Evolutionary conservation across 1,140 invertebrate species (phyloP).

Genomic region (Eurosta solidaginis): DNA sequence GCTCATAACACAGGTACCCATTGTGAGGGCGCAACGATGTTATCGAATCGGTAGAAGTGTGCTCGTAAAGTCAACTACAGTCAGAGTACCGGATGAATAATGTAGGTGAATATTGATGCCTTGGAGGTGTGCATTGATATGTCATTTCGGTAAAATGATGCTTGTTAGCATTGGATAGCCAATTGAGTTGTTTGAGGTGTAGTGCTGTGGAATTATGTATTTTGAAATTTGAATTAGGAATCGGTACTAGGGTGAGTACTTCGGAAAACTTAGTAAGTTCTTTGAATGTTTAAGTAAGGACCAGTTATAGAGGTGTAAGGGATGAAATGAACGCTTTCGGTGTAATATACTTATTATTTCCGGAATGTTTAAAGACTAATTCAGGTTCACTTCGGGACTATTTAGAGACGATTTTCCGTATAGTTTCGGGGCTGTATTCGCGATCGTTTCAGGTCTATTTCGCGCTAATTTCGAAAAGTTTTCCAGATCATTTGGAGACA

Average conservation of each 20-base stretch:
- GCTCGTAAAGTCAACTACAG: not conserved
- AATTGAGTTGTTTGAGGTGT: not conserved
- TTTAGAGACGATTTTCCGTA: too few relatives aligned
- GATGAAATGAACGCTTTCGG: too few relatives aligned
- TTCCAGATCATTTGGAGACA: too few relatives aligned
- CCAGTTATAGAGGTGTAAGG: too few relatives aligned
- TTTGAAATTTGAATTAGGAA: not conserved
- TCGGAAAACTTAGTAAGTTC: not conserved
- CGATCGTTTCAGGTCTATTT: too few relatives aligned
- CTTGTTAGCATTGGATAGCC: not conserved
- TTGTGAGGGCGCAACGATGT: not conserved
- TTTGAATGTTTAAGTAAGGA: not conserved
- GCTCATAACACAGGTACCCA: too few relatives aligned
- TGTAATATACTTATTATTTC: too few relatives aligned
- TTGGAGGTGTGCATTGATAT: slow-evolving; percentile 35
- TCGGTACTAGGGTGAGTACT: not conserved
- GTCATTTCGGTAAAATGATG: slow-evolving; percentile 30
- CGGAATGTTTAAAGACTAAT: too few relatives aligned
- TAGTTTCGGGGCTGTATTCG: too few relatives aligned
- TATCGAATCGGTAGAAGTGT: not conserved
- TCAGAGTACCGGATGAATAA: not conserved
- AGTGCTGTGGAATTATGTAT: not conserved
- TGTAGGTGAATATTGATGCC: slow-evolving; percentile 34
- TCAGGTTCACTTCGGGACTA: too few relatives aligned
- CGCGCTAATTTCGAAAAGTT: too few relatives aligned